A percentile compares a stretch with the other conserved stretches of the same genome.
These are phyloP conservation scores for Scelioninae gen. 1 DNA, from an alignment of 2,888 invertebrate genomes.

Conservation along the genomic window DNA sequence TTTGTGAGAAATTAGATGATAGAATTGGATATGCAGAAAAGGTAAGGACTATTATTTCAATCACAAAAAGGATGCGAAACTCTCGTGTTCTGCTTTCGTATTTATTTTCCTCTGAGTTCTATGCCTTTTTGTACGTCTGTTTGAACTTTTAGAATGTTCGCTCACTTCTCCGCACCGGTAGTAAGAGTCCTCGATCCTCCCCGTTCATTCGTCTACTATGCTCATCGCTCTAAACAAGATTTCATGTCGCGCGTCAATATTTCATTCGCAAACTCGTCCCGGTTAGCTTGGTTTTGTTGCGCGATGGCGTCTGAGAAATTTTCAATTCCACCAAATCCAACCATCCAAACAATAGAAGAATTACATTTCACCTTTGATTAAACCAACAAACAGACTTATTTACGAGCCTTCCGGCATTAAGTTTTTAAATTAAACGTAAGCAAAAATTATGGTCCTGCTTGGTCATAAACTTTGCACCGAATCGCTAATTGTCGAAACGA, in stretches of 20 bases:
- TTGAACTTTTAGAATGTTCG: conserved; percentile 49
- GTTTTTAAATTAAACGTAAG: no score
- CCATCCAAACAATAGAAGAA: no score
- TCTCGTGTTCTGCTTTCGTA: conserved; percentile 8
- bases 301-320: conserved; percentile 2
- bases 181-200: conserved; percentile 29
- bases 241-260: conserved; percentile 32
- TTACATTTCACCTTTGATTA: no score
- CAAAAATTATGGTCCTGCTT: neutral
- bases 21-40: no score
- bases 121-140: conserved; percentile 27
- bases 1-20: no score
- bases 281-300: conserved; percentile 6
- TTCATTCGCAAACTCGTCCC: conserved; percentile 34
- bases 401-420: no score
- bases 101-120: conserved; percentile 10
- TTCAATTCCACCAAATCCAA: neutral
- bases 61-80: neutral
- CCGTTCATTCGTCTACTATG: conserved; percentile 15
- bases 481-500: conserved; percentile 27
- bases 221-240: conserved; percentile 33
- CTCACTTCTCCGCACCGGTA: conserved; percentile 1
- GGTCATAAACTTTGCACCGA: conserved; percentile 11
- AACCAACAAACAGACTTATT: no score
- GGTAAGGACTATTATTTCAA: no score